These are phyloP conservation scores for Odontocolon sp. DNA, from an alignment of 2,888 invertebrate genomes.

Conservation along the genomic window DNA sequence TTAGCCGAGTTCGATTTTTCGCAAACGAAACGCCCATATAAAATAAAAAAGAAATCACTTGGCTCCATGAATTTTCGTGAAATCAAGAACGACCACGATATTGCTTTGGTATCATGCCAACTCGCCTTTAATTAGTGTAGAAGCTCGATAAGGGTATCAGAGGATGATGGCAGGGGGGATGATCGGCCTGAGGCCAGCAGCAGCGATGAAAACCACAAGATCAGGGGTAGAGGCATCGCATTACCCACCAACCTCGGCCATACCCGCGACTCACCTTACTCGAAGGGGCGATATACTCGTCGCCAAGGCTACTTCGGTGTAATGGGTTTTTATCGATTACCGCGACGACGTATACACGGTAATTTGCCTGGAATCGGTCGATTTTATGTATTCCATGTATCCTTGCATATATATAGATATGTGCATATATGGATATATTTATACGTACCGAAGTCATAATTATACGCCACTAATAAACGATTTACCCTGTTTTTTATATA, in stretches of 20 bases:
- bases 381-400: slow-evolving; percentile 1
- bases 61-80: slow-evolving; percentile 13
- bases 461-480: not conserved
- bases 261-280: slow-evolving; percentile 51
- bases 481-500: not conserved
- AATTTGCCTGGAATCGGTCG: slow-evolving; percentile 35
- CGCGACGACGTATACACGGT: slow-evolving; percentile 30
- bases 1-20: not conserved
- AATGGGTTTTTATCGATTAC: slow-evolving; percentile 58
- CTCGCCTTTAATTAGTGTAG: slow-evolving; percentile 52
- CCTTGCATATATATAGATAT: not conserved
- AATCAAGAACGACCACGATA: slow-evolving; percentile 5
- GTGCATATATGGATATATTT: not conserved
- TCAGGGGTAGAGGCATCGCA: slow-evolving; percentile 32
- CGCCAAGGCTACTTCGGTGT: slow-evolving; percentile 45
- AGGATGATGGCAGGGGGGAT: too few species aligned
- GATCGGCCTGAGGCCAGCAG: slow-evolving; percentile 11
- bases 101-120: slow-evolving; percentile 52
- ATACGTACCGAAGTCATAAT: not conserved
- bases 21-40: not conserved
- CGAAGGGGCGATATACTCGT: slow-evolving; percentile 40
- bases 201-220: slow-evolving; percentile 48
- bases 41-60: not conserved
- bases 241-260: slow-evolving; percentile 18
- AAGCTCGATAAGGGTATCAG: slow-evolving; percentile 33